Percentiles rank a stretch among this genome's conserved stretches.
phyloP scores from a whole-genome alignment of 2,113 vertebrate genomes.

The Salvelinus fontinalis region DNA sequence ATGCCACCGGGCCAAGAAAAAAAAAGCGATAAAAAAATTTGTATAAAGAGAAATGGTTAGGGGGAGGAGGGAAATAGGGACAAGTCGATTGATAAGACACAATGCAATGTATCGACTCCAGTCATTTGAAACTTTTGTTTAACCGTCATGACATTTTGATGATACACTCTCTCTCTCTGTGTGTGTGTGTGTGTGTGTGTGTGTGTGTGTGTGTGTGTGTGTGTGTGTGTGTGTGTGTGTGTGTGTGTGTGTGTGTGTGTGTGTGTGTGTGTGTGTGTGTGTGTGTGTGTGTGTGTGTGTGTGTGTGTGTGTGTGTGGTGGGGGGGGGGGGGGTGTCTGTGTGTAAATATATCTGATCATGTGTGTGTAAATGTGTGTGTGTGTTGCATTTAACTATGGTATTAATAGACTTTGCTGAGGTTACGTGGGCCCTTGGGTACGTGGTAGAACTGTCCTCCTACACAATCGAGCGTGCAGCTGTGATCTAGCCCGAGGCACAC shows the following conservation, averaged over 20 bases:
- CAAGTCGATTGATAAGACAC: constrained; percentile 38
- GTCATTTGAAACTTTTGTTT: constrained; percentile 53
- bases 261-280: constrained; percentile 35
- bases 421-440: constrained; percentile 69
- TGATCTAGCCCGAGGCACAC: constrained; percentile 72
- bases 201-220: constrained; percentile 38
- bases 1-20: constrained; percentile 60
- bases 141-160: constrained; percentile 52
- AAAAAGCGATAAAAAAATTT: constrained; percentile 51
- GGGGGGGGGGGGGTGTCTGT: constrained; percentile 6
- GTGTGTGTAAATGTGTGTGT: constrained; percentile 42
- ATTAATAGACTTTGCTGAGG: constrained; percentile 72
- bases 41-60: constrained; percentile 9
- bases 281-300: constrained; percentile 31
- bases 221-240: constrained; percentile 42
- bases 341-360: constrained; percentile 19
- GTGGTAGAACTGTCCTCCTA: constrained; percentile 76
- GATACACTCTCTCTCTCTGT: background rate
- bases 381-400: constrained; percentile 51
- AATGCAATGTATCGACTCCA: constrained; percentile 62
- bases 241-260: constrained; percentile 8
- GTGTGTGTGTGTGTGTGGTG: constrained; percentile 34
- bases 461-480: constrained; percentile 68
- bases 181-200: constrained; percentile 35
- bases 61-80: constrained; percentile 10